phyloP scores from a whole-genome alignment of 2,113 vertebrate species.

The Leptobrachium ailaonicum region DNA sequence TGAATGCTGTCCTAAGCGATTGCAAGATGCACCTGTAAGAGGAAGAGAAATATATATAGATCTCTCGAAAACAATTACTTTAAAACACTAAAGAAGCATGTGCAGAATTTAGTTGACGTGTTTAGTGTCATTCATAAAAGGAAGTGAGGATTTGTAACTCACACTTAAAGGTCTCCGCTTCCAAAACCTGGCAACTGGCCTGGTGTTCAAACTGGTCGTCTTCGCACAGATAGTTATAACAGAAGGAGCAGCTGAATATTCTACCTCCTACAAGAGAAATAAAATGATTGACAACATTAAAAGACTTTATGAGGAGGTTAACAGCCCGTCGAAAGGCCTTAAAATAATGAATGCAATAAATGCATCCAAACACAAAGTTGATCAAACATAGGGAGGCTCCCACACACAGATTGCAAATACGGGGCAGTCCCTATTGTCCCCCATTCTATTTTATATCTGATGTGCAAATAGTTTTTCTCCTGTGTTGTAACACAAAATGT shows the following conservation, averaged over 20 bases:
- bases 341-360: no score
- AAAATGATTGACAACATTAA: not conserved
- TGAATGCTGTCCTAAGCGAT: conserved; percentile 93
- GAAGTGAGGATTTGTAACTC: conserved; percentile 61
- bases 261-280: conserved; percentile 78
- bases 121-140: not conserved
- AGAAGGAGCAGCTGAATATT: conserved; percentile 96
- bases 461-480: no score
- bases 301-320: no score
- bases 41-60: conserved; percentile 36
- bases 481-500: no score
- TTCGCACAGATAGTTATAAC: conserved; percentile 94
- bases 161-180: conserved; percentile 98
- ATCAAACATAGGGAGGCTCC: no score
- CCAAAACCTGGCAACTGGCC: conserved; percentile 95
- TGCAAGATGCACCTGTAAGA: conserved; percentile 88
- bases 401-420: no score
- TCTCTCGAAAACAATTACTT: not conserved
- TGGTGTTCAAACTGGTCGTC: conserved; percentile 99
- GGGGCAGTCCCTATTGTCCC: no score
- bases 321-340: no score
- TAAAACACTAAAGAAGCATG: not conserved
- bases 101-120: no score
- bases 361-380: no score
- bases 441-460: no score